Conservation (phyloP, 2,113 vertebrate species). For the Paramisgurnus dabryanus region DNA sequence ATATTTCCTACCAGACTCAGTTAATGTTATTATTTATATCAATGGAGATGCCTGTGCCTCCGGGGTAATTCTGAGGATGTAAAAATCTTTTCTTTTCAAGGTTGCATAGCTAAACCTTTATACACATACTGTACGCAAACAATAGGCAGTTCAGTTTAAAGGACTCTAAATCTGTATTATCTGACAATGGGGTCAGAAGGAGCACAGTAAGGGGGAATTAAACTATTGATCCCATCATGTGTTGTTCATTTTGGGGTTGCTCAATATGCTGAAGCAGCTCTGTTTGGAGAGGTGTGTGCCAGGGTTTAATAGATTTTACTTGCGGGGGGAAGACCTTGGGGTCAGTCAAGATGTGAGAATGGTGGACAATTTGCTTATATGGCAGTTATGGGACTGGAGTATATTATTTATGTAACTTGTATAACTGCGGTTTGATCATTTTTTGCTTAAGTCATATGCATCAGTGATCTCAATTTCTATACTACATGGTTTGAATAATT, state of each 20-base stretch:
- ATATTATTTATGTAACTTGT: no score
- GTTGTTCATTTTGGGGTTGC: neutral
- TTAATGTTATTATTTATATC: neutral
- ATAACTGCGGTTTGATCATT: no score
- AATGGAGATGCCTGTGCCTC: neutral
- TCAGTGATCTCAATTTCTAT: no score
- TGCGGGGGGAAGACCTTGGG: neutral
- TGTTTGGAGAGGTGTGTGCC: neutral
- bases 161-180: neutral
- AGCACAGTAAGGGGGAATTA: constrained; percentile 8
- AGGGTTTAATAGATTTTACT: constrained; percentile 10
- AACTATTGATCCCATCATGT: constrained; percentile 25
- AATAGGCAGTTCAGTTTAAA: neutral
- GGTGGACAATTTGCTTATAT: neutral
- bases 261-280: neutral
- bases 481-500: neutral
- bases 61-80: no score
- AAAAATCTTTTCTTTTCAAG: no score
- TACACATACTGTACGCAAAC: neutral
- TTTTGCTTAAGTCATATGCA: no score
- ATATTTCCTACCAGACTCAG: neutral
- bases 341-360: neutral
- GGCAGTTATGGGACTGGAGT: neutral
- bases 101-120: no score
- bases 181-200: neutral